These are phyloP conservation scores for Pseudanteris insignis DNA, from an alignment of 2,888 invertebrate genomes.

Conservation along the genomic window DNA sequence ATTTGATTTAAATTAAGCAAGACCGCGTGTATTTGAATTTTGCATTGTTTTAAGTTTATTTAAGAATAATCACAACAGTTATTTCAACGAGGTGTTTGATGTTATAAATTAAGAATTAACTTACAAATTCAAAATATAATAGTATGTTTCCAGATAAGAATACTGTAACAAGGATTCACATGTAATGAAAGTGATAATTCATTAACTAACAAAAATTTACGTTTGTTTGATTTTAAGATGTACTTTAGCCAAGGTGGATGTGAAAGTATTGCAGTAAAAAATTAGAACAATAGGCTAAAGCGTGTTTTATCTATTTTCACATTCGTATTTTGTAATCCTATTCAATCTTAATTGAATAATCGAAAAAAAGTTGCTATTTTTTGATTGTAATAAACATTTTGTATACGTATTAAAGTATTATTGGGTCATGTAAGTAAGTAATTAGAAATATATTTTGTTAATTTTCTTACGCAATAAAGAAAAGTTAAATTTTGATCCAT, in stretches of 20 bases:
- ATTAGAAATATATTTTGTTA: constrained; percentile 4
- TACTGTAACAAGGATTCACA: too few species aligned
- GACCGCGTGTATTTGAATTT: too few species aligned
- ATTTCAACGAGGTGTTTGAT: too few species aligned
- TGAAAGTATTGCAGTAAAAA: constrained; percentile 37
- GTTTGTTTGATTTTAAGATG: constrained; percentile 13
- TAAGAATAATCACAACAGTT: too few species aligned
- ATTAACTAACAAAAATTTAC: neutral
- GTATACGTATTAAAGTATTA: neutral
- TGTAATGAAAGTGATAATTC: too few species aligned
- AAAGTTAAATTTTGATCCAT: too few species aligned
- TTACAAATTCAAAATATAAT: too few species aligned
- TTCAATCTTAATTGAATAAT: constrained; percentile 14
- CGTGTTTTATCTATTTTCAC: constrained; percentile 33
- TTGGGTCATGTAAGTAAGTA: constrained; percentile 3
- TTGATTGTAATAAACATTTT: constrained; percentile 18
- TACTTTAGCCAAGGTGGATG: constrained; percentile 31
- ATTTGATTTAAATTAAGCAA: too few species aligned
- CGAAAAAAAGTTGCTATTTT: constrained; percentile 28
- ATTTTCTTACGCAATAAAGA: constrained; percentile 11
- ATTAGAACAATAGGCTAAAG: constrained; percentile 35
- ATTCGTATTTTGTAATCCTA: constrained; percentile 39
- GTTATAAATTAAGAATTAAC: too few species aligned
- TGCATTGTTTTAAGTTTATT: too few species aligned
- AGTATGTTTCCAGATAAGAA: neutral